These are phyloP conservation scores for Ceratotherium simum DNA, from an alignment of 2,113 vertebrate species.

Conservation along the genomic window DNA sequence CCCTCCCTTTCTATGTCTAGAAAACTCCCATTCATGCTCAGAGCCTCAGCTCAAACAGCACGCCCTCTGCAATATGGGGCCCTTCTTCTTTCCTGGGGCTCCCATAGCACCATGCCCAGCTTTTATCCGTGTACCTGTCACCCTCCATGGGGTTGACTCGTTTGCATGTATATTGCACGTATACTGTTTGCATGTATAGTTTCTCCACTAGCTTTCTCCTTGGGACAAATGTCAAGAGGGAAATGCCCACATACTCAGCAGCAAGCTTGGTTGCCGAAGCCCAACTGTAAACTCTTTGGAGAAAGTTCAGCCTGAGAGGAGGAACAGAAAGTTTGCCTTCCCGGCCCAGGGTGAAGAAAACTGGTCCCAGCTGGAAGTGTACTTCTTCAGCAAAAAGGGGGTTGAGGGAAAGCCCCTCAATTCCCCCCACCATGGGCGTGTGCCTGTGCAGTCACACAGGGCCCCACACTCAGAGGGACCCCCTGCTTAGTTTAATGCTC, in stretches of 20 bases:
- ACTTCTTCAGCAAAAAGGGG: neutral
- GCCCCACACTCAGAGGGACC: neutral
- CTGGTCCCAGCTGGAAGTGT: neutral
- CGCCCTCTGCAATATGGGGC: neutral
- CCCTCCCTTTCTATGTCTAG: neutral
- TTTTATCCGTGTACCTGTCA: neutral
- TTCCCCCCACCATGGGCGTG: accelerated
- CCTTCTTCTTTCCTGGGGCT: neutral
- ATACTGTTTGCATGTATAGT: neutral
- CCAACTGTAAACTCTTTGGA: neutral
- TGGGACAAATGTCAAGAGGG: neutral
- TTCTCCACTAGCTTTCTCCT: neutral
- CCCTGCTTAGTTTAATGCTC: neutral
- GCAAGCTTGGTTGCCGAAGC: neutral
- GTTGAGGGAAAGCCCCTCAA: neutral
- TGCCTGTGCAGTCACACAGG: accelerated
- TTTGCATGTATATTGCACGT: neutral
- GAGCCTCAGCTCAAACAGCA: neutral
- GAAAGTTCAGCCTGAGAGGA: neutral
- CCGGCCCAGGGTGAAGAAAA: neutral
- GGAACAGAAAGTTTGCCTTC: neutral
- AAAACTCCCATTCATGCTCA: neutral
- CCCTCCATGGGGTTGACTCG: neutral
- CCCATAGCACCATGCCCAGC: accelerated
- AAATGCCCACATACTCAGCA: neutral